Evolutionary conservation across 92 coral and sea anemone genomes (phyloP).

Genomic region (Bergia sp.): DNA sequence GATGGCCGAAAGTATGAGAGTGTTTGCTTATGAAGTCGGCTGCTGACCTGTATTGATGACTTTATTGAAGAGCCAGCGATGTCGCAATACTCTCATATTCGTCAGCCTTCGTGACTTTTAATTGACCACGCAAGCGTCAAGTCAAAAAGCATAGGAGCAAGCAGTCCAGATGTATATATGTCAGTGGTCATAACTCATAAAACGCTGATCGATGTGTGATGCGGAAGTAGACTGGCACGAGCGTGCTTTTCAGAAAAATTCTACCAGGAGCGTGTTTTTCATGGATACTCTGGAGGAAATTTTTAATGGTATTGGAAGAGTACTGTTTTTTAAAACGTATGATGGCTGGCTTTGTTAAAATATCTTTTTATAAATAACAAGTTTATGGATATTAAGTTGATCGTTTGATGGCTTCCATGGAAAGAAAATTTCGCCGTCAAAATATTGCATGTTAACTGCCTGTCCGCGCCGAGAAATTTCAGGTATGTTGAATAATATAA

Average conservation of each 20-base stretch:
- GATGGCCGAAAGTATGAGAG: too few species aligned
- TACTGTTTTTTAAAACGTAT: neutral
- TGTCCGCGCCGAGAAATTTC: slow-evolving; percentile 40
- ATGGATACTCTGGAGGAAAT: neutral
- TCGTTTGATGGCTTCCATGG: slow-evolving; percentile 20
- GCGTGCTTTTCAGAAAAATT: slow-evolving; percentile 19
- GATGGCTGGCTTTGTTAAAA: neutral
- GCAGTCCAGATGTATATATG: too few species aligned
- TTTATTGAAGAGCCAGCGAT: too few species aligned
- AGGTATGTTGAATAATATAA: slow-evolving; percentile 36
- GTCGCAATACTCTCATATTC: too few species aligned
- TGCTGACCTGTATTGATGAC: too few species aligned
- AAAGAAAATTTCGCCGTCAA: neutral
- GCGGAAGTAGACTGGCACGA: slow-evolving; percentile 44
- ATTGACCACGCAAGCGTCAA: too few species aligned
- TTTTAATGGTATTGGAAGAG: neutral
- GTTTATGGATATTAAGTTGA: neutral
- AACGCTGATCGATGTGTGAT: slow-evolving; percentile 47
- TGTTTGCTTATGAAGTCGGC: too few species aligned
- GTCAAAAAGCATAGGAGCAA: too few species aligned
- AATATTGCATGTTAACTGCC: slow-evolving; percentile 14
- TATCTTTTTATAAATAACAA: too few species aligned
- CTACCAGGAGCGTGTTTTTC: neutral
- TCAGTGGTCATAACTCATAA: too few species aligned
- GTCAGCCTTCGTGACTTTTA: too few species aligned